Evolutionary conservation across 2,797 vertebrate genomes (phyloP), one percentile per base, ranked within the genome.

Genomic region (Uromys caudimaculatus): DNA sequence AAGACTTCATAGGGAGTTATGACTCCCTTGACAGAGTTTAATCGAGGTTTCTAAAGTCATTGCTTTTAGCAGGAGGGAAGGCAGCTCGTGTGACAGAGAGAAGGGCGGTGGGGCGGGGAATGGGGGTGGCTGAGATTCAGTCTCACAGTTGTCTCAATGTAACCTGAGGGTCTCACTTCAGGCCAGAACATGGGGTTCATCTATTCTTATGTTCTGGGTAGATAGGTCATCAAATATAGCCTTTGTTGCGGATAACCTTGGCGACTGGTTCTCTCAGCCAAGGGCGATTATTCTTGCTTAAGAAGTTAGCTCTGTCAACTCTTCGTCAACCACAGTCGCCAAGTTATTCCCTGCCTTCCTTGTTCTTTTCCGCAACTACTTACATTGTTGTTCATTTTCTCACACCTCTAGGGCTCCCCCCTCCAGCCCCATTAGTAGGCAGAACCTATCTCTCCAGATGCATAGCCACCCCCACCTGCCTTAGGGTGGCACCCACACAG

Each of bases 71-170:
- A 19, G 23, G 35, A 84, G 3, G 1, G 12, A 10, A 44, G 35
- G 73, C 38, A 35, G 41, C 12, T 1, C 44, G 69, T 35, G 11
- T 0, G 64, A 19, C 16, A 8, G 38, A 56, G 24, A 19, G 13
- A 23, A 4, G 2, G 35, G n/a, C 54, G 47, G n/a, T 41, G 4
- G 69, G 38, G 13, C 1, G 29, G 62, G 27, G 60, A 12, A 35
- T 9, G 16, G 69, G n/a, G 1, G 8, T n/a, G n/a, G 12, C 19
- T 6, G n/a, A 11, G 44, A 16, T 0, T 0, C 24, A 14, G 6
- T 35, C 71, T 38, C 16, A n/a, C 82, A 19, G 38, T 58, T 38
- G 4, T 9, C 29, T 11, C 75, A 27, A 73, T 17, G 9, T 52
- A 8, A 27, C 52, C 23, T 2, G 29, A 0, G 23, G 44, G 52